phyloP scores from a whole-genome alignment of 92 coral and sea anemone genomes.

The Umimayanthus chanpuru region DNA sequence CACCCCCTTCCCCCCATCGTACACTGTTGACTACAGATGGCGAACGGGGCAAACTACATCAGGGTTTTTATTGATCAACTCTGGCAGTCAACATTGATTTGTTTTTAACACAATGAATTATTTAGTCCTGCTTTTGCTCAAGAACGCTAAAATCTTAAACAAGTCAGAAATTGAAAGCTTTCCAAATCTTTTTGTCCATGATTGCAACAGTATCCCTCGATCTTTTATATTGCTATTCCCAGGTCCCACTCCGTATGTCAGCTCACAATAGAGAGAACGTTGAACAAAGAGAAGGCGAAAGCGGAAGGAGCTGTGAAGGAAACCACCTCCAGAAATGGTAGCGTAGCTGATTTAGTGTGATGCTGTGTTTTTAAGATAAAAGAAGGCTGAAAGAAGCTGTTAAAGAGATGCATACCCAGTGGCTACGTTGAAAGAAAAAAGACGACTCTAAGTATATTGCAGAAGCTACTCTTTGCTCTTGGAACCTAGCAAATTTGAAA shows the following conservation, averaged over 20 bases:
- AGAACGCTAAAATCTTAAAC: too few species aligned
- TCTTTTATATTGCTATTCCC: background rate
- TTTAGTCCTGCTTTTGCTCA: too few species aligned
- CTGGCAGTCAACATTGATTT: too few species aligned
- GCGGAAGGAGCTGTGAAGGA: slow-evolving; percentile 41
- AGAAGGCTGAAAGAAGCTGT: background rate
- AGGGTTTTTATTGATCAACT: too few species aligned
- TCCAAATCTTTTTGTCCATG: background rate
- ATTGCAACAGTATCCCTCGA: background rate
- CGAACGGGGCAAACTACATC: too few species aligned
- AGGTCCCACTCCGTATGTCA: slow-evolving; percentile 98
- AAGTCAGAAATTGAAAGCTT: background rate
- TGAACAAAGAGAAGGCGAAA: slow-evolving; percentile 59
- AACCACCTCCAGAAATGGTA: slow-evolving; percentile 8
- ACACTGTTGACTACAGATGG: too few species aligned
- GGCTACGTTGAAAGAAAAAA: too few species aligned
- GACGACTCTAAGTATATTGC: too few species aligned
- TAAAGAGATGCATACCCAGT: background rate
- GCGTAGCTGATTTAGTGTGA: background rate
- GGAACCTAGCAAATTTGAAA: too few species aligned
- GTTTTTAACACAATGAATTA: too few species aligned
- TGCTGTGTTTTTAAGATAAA: background rate
- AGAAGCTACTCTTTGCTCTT: too few species aligned
- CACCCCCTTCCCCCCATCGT: too few species aligned
- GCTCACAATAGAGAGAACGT: slow-evolving; percentile 84